A percentile compares a stretch with the other conserved stretches of the same genome.
Conservation (phyloP, 2,797 vertebrate genomes). For the Tragelaphus oryx region DNA sequence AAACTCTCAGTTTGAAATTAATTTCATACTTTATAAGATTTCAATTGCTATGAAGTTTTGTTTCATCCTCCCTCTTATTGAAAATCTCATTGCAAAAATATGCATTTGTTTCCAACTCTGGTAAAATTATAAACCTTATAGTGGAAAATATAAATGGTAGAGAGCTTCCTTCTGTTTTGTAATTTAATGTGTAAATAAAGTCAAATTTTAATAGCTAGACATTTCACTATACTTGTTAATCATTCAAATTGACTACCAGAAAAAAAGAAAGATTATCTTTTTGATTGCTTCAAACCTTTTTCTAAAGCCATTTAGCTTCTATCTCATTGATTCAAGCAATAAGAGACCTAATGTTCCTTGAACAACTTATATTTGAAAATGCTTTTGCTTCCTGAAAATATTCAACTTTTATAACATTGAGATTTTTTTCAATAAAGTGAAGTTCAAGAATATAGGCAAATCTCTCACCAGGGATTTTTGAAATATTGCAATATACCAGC, state of each 20-base stretch:
- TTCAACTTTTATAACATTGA: constrained; percentile 56
- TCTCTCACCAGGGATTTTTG: constrained; percentile 36
- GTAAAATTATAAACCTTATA: constrained; percentile 25
- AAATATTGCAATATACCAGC: constrained; percentile 44
- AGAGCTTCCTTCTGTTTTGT: constrained; percentile 12
- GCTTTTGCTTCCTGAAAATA: constrained; percentile 49
- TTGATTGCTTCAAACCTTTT: constrained; percentile 45
- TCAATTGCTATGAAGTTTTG: constrained; percentile 34
- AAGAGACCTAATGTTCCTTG: constrained; percentile 64
- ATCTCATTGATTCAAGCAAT: constrained; percentile 61
- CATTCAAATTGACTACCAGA: constrained; percentile 23
- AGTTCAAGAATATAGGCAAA: constrained; percentile 58
- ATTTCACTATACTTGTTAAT: constrained; percentile 19
- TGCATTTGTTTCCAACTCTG: constrained; percentile 16
- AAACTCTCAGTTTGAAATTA: constrained; percentile 36
- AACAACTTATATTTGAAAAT: constrained; percentile 66
- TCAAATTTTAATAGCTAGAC: constrained; percentile 28
- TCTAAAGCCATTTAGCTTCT: constrained; percentile 56
- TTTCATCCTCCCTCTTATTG: constrained; percentile 9
- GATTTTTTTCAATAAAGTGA: constrained; percentile 54
- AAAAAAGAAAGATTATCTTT: constrained; percentile 53
- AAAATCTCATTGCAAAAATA: constrained; percentile 44
- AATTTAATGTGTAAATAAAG: constrained; percentile 61
- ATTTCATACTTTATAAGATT: constrained; percentile 35
- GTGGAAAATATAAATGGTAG: neutral